phyloP scores from a whole-genome alignment of 2,888 invertebrate genomes.

The Pelosia muscerda region DNA sequence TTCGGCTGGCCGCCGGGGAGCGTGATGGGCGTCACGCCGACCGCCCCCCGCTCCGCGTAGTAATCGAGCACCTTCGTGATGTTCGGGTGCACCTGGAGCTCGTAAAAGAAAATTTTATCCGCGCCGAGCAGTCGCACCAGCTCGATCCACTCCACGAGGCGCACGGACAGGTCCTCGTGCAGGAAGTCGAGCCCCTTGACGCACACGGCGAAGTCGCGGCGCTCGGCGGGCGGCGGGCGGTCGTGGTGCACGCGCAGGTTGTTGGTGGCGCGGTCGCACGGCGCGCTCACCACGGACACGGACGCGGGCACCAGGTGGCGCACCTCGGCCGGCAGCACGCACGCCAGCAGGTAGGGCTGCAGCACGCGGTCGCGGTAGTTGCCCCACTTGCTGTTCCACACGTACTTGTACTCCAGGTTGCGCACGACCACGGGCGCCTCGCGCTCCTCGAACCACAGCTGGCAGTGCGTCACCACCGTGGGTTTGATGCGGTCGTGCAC shows the following conservation, averaged over 20 bases:
- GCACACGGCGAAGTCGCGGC: slow-evolving; percentile 95
- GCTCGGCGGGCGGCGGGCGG: slow-evolving; percentile 84
- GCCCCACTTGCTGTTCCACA: slow-evolving; percentile 98
- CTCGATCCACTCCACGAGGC: slow-evolving; percentile 98
- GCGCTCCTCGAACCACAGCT: slow-evolving; percentile 95
- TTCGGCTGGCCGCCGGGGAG: slow-evolving; percentile 97
- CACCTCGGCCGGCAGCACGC: slow-evolving; percentile 93
- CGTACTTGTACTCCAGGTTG: slow-evolving; percentile 96
- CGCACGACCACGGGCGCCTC: slow-evolving; percentile 93
- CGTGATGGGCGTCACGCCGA: slow-evolving; percentile 93
- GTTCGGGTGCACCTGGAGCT: slow-evolving; percentile 96
- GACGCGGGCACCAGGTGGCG: slow-evolving; percentile 92
- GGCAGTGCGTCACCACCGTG: slow-evolving; percentile 93
- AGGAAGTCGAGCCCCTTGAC: slow-evolving; percentile 97
- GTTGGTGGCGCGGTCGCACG: slow-evolving; percentile 95
- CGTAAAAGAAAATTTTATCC: slow-evolving; percentile 96
- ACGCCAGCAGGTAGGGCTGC: slow-evolving; percentile 96
- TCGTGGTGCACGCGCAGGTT: slow-evolving; percentile 94
- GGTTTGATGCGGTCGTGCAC: slow-evolving; percentile 97
- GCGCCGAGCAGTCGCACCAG: slow-evolving; percentile 94
- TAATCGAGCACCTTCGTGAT: slow-evolving; percentile 93
- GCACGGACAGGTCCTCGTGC: slow-evolving; percentile 95
- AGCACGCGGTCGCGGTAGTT: slow-evolving; percentile 96
- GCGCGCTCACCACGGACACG: slow-evolving; percentile 94
- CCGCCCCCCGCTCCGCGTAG: slow-evolving; percentile 89